Conservation (phyloP, 2,797 vertebrate species). For the Myiotriccus ornatus region DNA sequence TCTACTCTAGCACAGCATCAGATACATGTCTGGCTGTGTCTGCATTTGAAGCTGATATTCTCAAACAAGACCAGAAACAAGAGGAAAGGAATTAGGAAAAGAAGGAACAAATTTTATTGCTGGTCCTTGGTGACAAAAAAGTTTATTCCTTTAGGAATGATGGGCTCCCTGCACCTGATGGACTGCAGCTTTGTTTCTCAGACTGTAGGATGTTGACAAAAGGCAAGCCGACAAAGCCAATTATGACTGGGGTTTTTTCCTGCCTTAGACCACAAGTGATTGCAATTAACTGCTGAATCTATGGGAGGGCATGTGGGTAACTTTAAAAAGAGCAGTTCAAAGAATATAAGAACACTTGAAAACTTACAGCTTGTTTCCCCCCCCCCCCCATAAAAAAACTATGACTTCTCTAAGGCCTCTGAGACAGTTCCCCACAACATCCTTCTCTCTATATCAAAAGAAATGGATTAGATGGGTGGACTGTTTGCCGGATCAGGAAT, state of each 20-base stretch:
- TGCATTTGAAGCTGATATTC: background rate
- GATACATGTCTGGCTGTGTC: background rate
- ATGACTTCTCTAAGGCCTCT: background rate
- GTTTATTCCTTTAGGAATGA: background rate
- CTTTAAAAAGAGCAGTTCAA: background rate
- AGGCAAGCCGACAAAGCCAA: background rate
- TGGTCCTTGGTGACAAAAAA: background rate
- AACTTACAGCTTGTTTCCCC: rapidly evolving
- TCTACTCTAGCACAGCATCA: background rate
- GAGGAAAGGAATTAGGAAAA: background rate
- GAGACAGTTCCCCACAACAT: background rate
- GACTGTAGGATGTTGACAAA: background rate
- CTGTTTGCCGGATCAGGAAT: background rate
- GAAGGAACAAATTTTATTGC: background rate
- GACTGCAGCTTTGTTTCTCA: background rate
- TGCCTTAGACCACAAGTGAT: background rate
- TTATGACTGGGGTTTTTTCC: background rate
- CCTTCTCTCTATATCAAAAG: background rate
- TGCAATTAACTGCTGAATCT: background rate
- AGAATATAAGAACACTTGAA: background rate
- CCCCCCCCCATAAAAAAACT: background rate
- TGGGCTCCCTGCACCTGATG: background rate
- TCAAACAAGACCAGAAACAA: background rate
- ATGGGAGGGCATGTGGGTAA: background rate
- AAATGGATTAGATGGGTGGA: background rate